A percentile compares a stretch with the other conserved stretches of the same genome.
These are phyloP conservation scores for Colinus virginianus DNA, from an alignment of 2,113 vertebrate genomes.

Conservation along the genomic window DNA sequence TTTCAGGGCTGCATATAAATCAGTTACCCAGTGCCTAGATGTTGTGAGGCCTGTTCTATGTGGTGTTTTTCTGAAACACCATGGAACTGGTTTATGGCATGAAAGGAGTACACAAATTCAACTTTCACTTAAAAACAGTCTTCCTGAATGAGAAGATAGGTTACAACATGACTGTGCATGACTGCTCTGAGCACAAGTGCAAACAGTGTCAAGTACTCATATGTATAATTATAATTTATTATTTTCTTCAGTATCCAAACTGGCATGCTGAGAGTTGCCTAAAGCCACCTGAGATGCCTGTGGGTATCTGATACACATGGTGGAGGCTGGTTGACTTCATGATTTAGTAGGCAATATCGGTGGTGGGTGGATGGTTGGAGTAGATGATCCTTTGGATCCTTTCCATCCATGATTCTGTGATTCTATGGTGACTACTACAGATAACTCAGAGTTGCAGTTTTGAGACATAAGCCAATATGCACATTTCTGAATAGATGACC, in stretches of 20 bases:
- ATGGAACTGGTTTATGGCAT: neutral
- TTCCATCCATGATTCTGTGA: too few relatives aligned
- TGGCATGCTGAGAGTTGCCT: too few relatives aligned
- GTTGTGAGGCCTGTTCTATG: neutral
- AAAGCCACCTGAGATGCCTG: too few relatives aligned
- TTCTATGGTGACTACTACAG: neutral
- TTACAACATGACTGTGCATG: neutral
- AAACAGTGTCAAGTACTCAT: fast-evolving
- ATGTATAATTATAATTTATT: neutral
- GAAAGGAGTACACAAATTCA: neutral
- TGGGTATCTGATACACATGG: too few relatives aligned
- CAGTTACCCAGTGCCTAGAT: fast-evolving
- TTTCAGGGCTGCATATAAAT: neutral
- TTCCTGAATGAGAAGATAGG: neutral
- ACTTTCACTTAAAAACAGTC: neutral
- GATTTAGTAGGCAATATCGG: too few relatives aligned
- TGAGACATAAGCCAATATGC: neutral
- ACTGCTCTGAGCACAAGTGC: neutral
- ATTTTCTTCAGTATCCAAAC: too few relatives aligned
- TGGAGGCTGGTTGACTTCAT: too few relatives aligned
- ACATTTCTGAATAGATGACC: neutral
- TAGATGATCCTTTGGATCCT: too few relatives aligned
- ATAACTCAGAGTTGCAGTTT: fast-evolving
- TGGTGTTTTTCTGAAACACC: neutral
- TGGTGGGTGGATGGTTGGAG: too few relatives aligned